Conservation (phyloP, 2,113 vertebrate species). For the Bujurquina vittata region DNA sequence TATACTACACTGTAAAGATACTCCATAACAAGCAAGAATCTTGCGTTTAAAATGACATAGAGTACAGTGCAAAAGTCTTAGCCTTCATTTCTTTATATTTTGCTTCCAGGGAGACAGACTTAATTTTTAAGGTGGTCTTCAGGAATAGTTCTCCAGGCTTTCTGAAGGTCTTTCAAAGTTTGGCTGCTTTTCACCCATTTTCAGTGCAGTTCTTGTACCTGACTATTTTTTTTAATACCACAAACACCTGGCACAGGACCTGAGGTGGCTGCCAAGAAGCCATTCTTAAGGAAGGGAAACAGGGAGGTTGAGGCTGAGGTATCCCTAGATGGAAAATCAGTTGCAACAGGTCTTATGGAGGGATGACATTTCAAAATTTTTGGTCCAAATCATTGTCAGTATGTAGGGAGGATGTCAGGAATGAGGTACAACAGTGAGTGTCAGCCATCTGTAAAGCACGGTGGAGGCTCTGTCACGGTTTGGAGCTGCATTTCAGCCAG, state of each 20-base stretch:
- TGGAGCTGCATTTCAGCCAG: background rate
- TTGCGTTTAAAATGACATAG: no score
- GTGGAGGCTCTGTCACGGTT: background rate
- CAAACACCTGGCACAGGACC: background rate
- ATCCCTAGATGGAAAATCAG: background rate
- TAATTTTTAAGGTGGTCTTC: background rate
- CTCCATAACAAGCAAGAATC: no score
- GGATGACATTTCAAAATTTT: accelerated
- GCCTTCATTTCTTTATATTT: background rate
- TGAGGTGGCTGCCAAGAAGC: no score
- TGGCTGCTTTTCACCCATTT: background rate
- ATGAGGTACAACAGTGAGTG: background rate
- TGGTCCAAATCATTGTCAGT: background rate
- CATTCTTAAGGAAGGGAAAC: background rate
- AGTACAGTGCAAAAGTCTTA: background rate
- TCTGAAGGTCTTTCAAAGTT: background rate
- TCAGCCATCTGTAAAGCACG: background rate
- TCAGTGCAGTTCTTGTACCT: accelerated
- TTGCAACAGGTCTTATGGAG: background rate
- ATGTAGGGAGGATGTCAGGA: background rate
- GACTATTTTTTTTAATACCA: background rate
- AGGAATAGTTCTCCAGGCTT: background rate
- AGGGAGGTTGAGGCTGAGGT: background rate
- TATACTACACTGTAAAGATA: background rate
- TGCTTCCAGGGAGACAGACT: background rate